Base-by-base conservation (phyloP, 2,797 vertebrate species). In the Pseudochaenichthys georgianus region DNA sequence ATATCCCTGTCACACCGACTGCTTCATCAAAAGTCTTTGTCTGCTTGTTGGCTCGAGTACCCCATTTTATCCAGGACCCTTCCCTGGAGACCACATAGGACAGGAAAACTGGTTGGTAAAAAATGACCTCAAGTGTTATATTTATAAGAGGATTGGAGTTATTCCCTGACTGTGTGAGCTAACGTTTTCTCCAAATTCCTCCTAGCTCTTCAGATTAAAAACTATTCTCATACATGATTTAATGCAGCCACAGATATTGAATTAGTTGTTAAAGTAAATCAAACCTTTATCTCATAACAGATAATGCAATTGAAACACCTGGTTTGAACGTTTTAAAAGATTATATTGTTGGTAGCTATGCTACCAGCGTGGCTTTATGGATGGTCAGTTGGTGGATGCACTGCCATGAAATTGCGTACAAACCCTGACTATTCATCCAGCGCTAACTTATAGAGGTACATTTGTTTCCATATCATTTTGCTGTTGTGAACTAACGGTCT, bases 1-100 rank as follows among this genome's bases (percentile, higher is more conserved):
- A 84, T 85, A 83, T 88, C 82, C 73, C 80, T 86, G 86, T 89
- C 89, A 87, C 79, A 81, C 75, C 73, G 82, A 90, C 88, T 88
- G 79, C 83, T 93, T 83, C 81, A 89, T 91, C 88, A 84, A 55
- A 62, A 73, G 55, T 38, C 34, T 38, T 38, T 38, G 34, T 38
- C 34, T 38, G 34, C 34, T 90, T 89, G 88, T 90, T 87, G 87
- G 62, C 67, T 55, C 50, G 19, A 81, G 77, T 52, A 73, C 54
- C 61, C 73, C 80, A 88, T 38, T 83, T 81, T 72, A 75, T 72
- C 58, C 43, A 7, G n/a, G 47, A 13, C 11, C 15, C 1, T 13
- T 84, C 88, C 76, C 79, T n/a, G 3, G 82, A 73, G 89, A 82
- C 54, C 69, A 46, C 47, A 73, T 34, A 73, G 19, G 66, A 82